Percentiles rank a stretch among this genome's conserved stretches.
phyloP scores from a whole-genome alignment of 2,888 invertebrate genomes.

The Nymphalis urticae region DNA sequence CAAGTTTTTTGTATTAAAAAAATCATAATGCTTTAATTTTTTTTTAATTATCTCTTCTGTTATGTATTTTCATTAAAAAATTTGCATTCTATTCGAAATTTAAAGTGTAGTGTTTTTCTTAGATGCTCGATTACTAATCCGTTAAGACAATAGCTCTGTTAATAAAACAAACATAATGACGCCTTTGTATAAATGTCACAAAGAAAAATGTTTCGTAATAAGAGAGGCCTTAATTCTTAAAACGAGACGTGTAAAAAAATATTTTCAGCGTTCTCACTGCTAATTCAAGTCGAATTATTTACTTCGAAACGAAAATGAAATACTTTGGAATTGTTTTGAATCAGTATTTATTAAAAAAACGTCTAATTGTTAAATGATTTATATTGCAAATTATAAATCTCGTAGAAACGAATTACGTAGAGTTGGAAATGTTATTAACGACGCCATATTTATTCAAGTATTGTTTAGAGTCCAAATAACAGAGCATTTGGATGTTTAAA shows the following conservation, averaged over 20 bases:
- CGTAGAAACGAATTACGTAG: not conserved
- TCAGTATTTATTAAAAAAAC: not conserved
- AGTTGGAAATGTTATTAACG: not conserved
- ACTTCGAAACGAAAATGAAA: not conserved
- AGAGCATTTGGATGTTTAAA: too few species aligned
- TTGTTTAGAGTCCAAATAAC: not conserved
- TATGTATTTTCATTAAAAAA: too few species aligned
- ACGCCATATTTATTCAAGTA: not conserved
- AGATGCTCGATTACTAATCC: too few species aligned
- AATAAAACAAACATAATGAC: not conserved
- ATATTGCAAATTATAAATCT: not conserved
- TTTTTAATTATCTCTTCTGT: too few species aligned
- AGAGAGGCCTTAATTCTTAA: not conserved
- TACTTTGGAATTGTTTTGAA: not conserved
- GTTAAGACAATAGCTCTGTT: too few species aligned
- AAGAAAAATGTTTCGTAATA: constrained; percentile 1
- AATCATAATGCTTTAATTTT: too few species aligned
- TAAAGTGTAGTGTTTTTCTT: too few species aligned
- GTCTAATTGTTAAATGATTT: not conserved
- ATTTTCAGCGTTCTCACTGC: not conserved
- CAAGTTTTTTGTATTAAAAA: too few species aligned
- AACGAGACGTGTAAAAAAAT: not conserved
- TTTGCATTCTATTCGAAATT: too few species aligned
- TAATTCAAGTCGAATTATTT: not conserved
- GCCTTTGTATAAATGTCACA: not conserved